Conservation (phyloP, 1,140 invertebrate genomes). For the Aphis gossypii region DNA sequence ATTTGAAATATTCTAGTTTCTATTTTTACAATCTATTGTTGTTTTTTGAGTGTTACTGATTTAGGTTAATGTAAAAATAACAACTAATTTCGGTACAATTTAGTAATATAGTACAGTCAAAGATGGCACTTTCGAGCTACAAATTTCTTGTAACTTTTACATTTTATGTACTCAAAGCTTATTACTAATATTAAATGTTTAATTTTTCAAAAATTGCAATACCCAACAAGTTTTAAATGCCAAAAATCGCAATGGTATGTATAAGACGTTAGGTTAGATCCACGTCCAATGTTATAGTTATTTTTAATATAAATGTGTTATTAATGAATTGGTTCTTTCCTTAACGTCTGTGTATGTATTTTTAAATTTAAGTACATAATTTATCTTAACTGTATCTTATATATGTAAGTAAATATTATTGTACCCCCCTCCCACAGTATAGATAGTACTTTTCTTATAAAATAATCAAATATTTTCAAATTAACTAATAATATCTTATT, state of each 20-base stretch:
- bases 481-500: neutral
- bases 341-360: neutral
- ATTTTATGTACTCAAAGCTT: neutral
- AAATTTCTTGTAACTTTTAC: neutral
- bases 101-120: neutral
- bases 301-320: neutral
- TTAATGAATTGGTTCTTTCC: neutral
- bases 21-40: slow-evolving; percentile 3
- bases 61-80: slow-evolving; percentile 20
- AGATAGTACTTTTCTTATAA: neutral
- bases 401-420: too few relatives aligned
- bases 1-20: neutral
- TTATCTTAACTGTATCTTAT: neutral
- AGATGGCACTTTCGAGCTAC: neutral
- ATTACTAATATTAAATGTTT: neutral
- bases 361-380: neutral
- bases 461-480: neutral
- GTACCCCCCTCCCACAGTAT: too few relatives aligned
- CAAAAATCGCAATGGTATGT: neutral
- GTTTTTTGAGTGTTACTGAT: neutral
- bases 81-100: neutral
- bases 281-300: neutral
- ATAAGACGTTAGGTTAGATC: neutral
- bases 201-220: neutral
- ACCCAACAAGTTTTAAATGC: neutral